These are phyloP conservation scores for Pagrus major DNA, from an alignment of 2,113 vertebrate species.

Conservation along the genomic window DNA sequence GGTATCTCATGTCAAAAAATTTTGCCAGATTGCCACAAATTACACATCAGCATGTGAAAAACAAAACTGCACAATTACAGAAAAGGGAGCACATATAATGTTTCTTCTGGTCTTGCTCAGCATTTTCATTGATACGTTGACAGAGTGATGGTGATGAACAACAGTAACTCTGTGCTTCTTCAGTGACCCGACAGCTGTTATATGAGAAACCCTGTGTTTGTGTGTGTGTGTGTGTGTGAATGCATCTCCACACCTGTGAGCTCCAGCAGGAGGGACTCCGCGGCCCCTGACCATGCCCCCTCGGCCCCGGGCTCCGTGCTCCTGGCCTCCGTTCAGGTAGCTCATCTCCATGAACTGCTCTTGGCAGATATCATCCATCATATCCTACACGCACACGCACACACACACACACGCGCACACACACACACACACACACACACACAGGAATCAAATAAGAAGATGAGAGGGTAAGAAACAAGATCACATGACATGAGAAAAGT, in stretches of 20 bases:
- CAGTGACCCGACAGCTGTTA: neutral
- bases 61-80: neutral
- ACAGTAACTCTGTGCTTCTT: neutral
- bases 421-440: slow-evolving; percentile 10
- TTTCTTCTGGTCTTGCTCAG: neutral
- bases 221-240: neutral
- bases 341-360: slow-evolving; percentile 98
- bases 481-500: neutral
- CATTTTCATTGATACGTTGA: neutral
- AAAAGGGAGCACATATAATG: neutral
- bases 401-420: slow-evolving; percentile 17
- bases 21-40: neutral
- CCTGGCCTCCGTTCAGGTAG: slow-evolving; percentile 95
- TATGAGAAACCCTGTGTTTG: neutral
- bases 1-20: neutral
- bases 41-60: neutral
- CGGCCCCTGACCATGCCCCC: slow-evolving; percentile 91
- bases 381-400: slow-evolving; percentile 84
- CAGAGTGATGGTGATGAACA: neutral
- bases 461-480: slow-evolving; percentile 20
- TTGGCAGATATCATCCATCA: slow-evolving; percentile 99
- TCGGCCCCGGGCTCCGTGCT: slow-evolving; percentile 87
- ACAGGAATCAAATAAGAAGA: slow-evolving; percentile 11
- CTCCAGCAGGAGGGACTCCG: slow-evolving; percentile 88
- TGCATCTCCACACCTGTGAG: slow-evolving; percentile 85